These are phyloP conservation scores for Ephialtes manifestator DNA, from an alignment of 2,888 invertebrate species.

Conservation along the genomic window DNA sequence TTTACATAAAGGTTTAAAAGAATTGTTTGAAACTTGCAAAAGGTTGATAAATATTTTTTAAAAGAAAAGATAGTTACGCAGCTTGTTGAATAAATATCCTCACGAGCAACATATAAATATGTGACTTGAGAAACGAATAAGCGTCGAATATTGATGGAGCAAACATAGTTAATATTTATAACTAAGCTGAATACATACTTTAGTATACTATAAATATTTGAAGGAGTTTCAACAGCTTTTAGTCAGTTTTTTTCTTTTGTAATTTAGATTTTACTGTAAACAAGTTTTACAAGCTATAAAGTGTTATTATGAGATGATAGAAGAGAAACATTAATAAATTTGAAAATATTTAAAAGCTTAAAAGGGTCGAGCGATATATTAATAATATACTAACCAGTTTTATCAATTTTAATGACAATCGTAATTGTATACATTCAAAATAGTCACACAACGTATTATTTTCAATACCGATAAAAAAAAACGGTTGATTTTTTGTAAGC, in stretches of 20 bases:
- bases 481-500: too few relatives aligned
- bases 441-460: too few relatives aligned
- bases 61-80: background rate
- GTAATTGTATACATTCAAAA: too few relatives aligned
- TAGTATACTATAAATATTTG: background rate
- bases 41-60: background rate
- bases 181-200: background rate
- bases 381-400: too few relatives aligned
- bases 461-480: too few relatives aligned
- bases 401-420: too few relatives aligned
- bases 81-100: conserved; percentile 20
- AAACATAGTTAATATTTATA: conserved; percentile 6
- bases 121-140: background rate
- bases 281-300: background rate
- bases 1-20: background rate
- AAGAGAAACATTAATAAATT: background rate
- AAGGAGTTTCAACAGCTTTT: background rate
- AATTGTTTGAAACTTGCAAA: background rate
- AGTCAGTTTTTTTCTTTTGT: background rate
- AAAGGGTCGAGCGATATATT: too few relatives aligned
- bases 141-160: background rate
- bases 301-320: background rate
- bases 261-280: background rate
- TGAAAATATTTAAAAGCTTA: background rate
- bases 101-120: background rate